Conservation (phyloP, 2,888 invertebrate species). For the Oxyteleia sp. region DNA sequence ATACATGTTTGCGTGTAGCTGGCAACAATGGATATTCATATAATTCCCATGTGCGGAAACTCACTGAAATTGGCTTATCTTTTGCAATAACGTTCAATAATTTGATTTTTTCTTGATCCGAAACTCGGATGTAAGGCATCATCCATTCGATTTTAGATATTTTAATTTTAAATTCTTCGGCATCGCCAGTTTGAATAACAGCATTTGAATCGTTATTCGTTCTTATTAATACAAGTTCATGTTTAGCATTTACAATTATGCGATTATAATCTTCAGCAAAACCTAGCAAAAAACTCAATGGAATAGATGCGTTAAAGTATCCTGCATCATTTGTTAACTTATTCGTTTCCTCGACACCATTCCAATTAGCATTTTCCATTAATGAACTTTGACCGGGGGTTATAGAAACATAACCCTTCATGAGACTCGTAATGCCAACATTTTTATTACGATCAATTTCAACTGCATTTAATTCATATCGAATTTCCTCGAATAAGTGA, state of each 20-base stretch:
- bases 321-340: no score
- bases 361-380: conserved; percentile 79
- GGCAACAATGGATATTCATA: not conserved
- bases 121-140: not conserved
- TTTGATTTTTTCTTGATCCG: no score
- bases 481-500: conserved; percentile 82
- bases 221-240: not conserved
- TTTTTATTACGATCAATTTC: conserved; percentile 78
- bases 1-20: no score
- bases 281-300: no score
- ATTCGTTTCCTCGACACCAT: no score
- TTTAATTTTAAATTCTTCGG: not conserved
- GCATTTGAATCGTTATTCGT: not conserved
- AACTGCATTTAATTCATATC: conserved; percentile 83
- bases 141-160: conserved; percentile 6
- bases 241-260: no score
- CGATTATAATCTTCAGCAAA: no score
- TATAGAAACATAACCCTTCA: conserved; percentile 51
- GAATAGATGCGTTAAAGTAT: conserved; percentile 80
- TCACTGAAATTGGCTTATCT: no score
- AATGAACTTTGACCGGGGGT: conserved; percentile 57
- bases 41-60: not conserved
- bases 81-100: no score
- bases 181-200: not conserved
- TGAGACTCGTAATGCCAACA: no score